Evolutionary conservation across 2,113 vertebrate species (phyloP).

Genomic region (Brienomyrus brachyistius): DNA sequence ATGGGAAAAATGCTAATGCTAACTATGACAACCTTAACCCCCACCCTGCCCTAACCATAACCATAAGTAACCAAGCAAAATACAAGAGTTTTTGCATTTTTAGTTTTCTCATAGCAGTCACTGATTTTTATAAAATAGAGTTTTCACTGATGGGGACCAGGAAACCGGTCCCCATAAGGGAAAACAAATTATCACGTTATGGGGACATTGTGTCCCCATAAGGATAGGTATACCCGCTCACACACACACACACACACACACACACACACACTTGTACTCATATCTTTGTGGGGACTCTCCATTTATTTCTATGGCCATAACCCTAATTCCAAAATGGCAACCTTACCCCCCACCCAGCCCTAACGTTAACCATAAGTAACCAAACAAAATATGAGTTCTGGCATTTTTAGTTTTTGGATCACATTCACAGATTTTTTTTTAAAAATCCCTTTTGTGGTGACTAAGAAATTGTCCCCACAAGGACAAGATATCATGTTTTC

Average conservation of each 20-base stretch:
- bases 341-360: not conserved
- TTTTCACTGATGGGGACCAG: too few relatives aligned
- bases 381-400: not conserved
- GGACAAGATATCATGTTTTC: not conserved
- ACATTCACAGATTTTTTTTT: not conserved
- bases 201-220: too few relatives aligned
- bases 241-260: not conserved
- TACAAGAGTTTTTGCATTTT: too few relatives aligned
- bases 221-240: not conserved
- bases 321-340: not conserved
- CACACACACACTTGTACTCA: not conserved
- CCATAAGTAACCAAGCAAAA: too few relatives aligned
- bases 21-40: too few relatives aligned
- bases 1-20: too few relatives aligned
- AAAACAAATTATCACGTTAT: too few relatives aligned
- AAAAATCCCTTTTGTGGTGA: not conserved
- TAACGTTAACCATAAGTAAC: not conserved
- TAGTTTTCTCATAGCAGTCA: too few relatives aligned
- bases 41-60: too few relatives aligned
- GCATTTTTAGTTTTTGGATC: not conserved
- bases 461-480: not conserved
- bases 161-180: too few relatives aligned
- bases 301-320: not conserved
- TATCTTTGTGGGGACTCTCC: not conserved
- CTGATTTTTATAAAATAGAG: too few relatives aligned